Evolutionary conservation across 2,888 invertebrate genomes (phyloP).

Genomic region (Agriotes lineatus): DNA sequence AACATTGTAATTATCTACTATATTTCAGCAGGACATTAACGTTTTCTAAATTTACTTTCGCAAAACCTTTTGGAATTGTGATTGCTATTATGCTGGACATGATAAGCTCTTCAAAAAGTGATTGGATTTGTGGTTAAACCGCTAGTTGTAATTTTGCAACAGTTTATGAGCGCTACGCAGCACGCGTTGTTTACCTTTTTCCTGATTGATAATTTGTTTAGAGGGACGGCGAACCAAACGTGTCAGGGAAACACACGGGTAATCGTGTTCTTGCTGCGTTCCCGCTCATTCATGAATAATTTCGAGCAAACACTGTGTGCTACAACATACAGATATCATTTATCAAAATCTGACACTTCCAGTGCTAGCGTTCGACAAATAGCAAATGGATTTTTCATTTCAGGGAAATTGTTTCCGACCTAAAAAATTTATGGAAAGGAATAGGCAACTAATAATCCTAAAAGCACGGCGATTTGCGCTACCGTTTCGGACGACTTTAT

Average conservation of each 20-base stretch:
- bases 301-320: constrained; percentile 14
- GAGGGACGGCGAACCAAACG: not conserved
- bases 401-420: constrained; percentile 12
- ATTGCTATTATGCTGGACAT: too few species aligned
- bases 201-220: constrained; percentile 15
- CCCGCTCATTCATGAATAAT: constrained; percentile 26
- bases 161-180: too few species aligned
- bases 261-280: constrained; percentile 17
- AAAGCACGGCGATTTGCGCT: constrained; percentile 14
- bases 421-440: constrained; percentile 18
- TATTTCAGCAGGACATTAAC: too few species aligned
- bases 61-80: too few species aligned
- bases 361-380: constrained; percentile 17
- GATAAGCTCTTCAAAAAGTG: too few species aligned
- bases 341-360: constrained; percentile 33
- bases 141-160: too few species aligned
- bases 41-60: too few species aligned
- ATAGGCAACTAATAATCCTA: constrained; percentile 15
- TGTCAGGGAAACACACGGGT: constrained; percentile 17
- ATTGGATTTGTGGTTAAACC: too few species aligned
- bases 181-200: too few species aligned
- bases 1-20: too few species aligned
- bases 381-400: constrained; percentile 27
- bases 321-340: constrained; percentile 24
- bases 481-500: constrained; percentile 17